Percentiles rank a stretch among this genome's conserved stretches.
Conservation (phyloP, 1,140 invertebrate species). For the Belonocnema kinseyi region DNA sequence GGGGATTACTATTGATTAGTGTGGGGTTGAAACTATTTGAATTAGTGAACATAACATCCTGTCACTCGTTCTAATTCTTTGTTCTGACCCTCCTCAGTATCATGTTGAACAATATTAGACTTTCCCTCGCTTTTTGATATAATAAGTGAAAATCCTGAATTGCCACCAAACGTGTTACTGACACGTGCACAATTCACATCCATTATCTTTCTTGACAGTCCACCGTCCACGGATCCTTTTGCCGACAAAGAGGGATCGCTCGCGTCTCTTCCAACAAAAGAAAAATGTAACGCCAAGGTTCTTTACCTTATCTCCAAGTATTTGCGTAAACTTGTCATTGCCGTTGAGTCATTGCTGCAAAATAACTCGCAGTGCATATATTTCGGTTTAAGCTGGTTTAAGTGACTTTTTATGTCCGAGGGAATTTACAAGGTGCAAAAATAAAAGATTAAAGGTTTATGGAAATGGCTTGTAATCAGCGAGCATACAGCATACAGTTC, state of each 20-base stretch:
- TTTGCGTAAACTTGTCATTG: neutral
- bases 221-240: neutral
- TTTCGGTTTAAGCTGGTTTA: neutral
- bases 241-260: slow-evolving; percentile 23
- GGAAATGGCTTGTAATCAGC: too few relatives aligned
- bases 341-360: neutral
- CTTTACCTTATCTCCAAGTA: slow-evolving; percentile 2
- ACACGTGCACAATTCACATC: slow-evolving; percentile 27
- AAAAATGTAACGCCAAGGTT: slow-evolving; percentile 21
- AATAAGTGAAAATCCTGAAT: slow-evolving; percentile 1
- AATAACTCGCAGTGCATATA: neutral
- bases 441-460: too few relatives aligned
- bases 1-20: neutral
- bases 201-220: slow-evolving; percentile 24
- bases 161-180: slow-evolving; percentile 10
- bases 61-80: slow-evolving; percentile 11
- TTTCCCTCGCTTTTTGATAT: slow-evolving; percentile 12
- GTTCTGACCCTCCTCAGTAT: slow-evolving; percentile 14
- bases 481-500: too few relatives aligned
- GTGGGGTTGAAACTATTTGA: neutral
- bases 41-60: neutral
- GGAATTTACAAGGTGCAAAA: too few relatives aligned
- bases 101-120: slow-evolving; percentile 17
- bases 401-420: neutral
- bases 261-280: neutral